A percentile compares a stretch with the other conserved stretches of the same genome.
Conservation (phyloP, 2,888 invertebrate species). For the Keiferia lycopersicella region DNA sequence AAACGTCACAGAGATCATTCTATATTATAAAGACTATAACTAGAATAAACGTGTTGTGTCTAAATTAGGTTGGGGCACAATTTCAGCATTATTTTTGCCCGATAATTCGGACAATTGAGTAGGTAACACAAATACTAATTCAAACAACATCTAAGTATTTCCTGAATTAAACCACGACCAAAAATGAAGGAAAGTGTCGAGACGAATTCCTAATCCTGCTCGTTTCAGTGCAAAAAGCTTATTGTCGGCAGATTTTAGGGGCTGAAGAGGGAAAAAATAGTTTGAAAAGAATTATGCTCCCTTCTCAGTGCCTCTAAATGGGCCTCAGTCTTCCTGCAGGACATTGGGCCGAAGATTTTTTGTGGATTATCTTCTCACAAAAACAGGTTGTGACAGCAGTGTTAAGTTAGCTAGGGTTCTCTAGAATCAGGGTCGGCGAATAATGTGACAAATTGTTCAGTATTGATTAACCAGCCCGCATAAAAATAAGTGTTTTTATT, state of each 20-base stretch:
- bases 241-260: constrained; percentile 29
- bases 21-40: no score
- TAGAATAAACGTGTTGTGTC: no score
- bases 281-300: constrained; percentile 21
- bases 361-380: constrained; percentile 6
- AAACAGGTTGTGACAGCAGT: neutral
- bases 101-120: no score
- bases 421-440: neutral
- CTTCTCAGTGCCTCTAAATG: constrained; percentile 9
- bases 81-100: no score
- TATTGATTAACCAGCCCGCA: no score
- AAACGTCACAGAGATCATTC: no score
- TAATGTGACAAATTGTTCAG: no score
- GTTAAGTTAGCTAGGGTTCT: neutral
- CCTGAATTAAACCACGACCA: neutral
- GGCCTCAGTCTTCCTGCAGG: constrained; percentile 6
- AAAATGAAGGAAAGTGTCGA: constrained; percentile 27
- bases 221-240: constrained; percentile 27
- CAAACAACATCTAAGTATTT: neutral
- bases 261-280: constrained; percentile 24
- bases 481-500: no score
- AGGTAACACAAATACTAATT: no score
- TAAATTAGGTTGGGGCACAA: no score
- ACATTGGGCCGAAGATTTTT: constrained; percentile 11
- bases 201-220: constrained; percentile 21